These are phyloP conservation scores for Cyprinella venusta DNA, from an alignment of 2,797 vertebrate genomes.

Conservation along the genomic window DNA sequence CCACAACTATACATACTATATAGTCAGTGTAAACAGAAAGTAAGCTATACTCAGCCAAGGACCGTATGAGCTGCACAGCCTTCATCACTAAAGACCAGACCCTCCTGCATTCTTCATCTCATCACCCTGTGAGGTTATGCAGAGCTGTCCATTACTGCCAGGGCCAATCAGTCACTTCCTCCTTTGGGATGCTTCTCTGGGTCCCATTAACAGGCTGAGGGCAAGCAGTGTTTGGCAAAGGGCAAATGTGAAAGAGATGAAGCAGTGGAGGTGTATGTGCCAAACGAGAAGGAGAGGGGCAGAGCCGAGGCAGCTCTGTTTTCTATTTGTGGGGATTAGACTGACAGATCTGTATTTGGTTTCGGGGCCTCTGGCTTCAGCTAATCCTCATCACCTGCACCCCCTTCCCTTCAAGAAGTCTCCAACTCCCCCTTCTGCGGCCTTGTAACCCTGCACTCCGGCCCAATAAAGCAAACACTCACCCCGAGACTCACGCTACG, in stretches of 20 bases:
- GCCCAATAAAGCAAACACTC: slow-evolving; percentile 77
- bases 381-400: slow-evolving; percentile 86
- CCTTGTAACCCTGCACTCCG: slow-evolving; percentile 46
- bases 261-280: slow-evolving; percentile 70
- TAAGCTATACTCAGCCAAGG: neutral
- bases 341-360: slow-evolving; percentile 87
- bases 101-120: slow-evolving; percentile 72
- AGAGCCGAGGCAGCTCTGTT: slow-evolving; percentile 74
- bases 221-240: slow-evolving; percentile 51
- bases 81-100: slow-evolving; percentile 67
- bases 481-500: slow-evolving; percentile 80
- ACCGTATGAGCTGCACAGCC: slow-evolving; percentile 61
- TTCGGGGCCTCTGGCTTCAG: slow-evolving; percentile 80
- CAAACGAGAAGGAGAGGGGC: slow-evolving; percentile 67
- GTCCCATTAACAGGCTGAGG: slow-evolving; percentile 67
- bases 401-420: slow-evolving; percentile 59
- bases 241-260: slow-evolving; percentile 49
- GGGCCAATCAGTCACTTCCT: slow-evolving; percentile 74
- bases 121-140: slow-evolving; percentile 70
- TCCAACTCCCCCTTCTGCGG: slow-evolving; percentile 64
- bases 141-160: slow-evolving; percentile 74
- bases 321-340: slow-evolving; percentile 86
- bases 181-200: slow-evolving; percentile 71
- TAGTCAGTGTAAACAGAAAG: neutral
- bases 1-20: neutral